Conservation (phyloP, 1,140 invertebrate species). For the Dryas iulia region DNA sequence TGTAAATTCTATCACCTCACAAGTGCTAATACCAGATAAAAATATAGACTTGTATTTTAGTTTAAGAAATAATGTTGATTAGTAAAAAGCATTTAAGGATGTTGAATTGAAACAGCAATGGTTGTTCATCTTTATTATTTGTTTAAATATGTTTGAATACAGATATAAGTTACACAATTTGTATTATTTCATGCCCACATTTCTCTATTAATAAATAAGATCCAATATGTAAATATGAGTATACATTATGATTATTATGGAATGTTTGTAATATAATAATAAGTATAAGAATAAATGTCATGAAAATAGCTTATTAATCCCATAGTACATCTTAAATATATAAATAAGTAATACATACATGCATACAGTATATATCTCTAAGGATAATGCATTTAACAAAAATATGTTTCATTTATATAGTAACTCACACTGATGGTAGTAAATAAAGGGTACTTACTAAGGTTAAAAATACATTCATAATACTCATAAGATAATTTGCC, state of each 20-base stretch:
- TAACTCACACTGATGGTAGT: background rate
- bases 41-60: slow-evolving; percentile 42
- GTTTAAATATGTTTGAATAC: slow-evolving; percentile 17
- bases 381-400: background rate
- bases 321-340: background rate
- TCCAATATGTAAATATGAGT: slow-evolving; percentile 6
- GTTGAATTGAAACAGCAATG: slow-evolving; percentile 8
- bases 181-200: slow-evolving; percentile 6
- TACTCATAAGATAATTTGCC: background rate
- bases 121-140: slow-evolving; percentile 13
- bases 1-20: slow-evolving; percentile 59
- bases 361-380: background rate
- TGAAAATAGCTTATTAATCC: background rate
- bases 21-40: slow-evolving; percentile 57
- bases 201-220: slow-evolving; percentile 1
- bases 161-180: slow-evolving; percentile 13
- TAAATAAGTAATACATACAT: background rate
- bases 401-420: slow-evolving; percentile 4
- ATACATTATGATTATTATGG: slow-evolving; percentile 5
- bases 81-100: slow-evolving; percentile 9
- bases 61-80: slow-evolving; percentile 24
- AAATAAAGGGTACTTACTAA: background rate
- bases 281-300: background rate
- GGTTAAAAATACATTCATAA: background rate
- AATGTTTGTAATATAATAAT: slow-evolving; percentile 2